Conservation (phyloP, 2,113 vertebrate genomes). For the Ciconia stormi region DNA sequence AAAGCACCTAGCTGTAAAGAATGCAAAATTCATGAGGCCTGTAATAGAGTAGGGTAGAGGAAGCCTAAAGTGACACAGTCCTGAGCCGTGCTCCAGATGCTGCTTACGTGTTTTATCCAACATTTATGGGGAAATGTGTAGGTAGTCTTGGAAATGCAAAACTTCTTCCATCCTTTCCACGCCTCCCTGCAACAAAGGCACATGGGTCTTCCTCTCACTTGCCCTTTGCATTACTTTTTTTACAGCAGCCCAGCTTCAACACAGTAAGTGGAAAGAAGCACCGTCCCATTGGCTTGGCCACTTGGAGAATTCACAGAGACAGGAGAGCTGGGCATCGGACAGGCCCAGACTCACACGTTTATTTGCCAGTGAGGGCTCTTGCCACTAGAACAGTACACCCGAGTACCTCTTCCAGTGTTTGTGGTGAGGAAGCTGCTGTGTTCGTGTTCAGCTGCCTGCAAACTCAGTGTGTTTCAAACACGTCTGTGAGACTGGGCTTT, state of each 20-base stretch:
- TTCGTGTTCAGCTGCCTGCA: neutral
- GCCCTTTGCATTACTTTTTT: neutral
- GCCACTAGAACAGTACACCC: neutral
- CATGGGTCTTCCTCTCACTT: neutral
- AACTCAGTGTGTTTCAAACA: neutral
- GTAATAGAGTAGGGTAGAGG: neutral
- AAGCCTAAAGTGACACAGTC: neutral
- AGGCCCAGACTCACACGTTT: neutral
- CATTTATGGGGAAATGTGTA: neutral
- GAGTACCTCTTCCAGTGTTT: neutral
- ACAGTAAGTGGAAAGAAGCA: neutral
- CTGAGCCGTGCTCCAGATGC: neutral
- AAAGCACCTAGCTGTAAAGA: neutral
- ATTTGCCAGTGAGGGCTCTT: neutral
- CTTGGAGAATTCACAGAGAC: neutral
- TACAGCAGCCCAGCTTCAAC: neutral
- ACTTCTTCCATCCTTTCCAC: neutral
- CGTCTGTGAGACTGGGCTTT: neutral
- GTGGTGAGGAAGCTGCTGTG: neutral
- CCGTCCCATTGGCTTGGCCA: neutral
- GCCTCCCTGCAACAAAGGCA: neutral
- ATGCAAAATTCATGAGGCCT: neutral
- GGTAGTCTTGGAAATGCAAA: neutral
- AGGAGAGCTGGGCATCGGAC: accelerated
- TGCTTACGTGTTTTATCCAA: neutral